These are phyloP conservation scores for Chiropotes sagulatus DNA, from an alignment of 2,797 vertebrate species.

Conservation along the genomic window DNA sequence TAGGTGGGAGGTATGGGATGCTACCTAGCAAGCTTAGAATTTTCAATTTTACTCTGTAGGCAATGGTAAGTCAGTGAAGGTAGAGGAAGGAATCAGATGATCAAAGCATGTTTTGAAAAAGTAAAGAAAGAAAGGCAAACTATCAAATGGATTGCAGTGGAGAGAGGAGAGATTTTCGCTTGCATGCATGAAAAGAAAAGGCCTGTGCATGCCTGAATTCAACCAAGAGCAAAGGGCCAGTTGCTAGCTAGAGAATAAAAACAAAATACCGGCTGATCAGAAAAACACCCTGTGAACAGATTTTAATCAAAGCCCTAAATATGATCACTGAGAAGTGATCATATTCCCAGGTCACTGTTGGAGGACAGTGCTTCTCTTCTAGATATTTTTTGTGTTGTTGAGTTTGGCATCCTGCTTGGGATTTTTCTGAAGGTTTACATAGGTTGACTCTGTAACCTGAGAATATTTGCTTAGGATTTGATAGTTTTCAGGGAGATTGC, in stretches of 20 bases:
- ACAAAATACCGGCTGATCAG: neutral
- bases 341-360: neutral
- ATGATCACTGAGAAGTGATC: neutral
- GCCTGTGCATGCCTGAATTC: neutral
- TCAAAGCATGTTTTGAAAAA: conserved; percentile 51
- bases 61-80: neutral
- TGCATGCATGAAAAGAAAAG: conserved; percentile 27
- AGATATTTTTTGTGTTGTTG: neutral
- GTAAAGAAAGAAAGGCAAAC: neutral
- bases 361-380: neutral
- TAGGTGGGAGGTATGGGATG: neutral
- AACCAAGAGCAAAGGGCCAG: neutral
- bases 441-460: conserved; percentile 18
- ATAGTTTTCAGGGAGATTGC: neutral
- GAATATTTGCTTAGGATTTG: conserved; percentile 14
- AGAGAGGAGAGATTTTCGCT: conserved; percentile 53
- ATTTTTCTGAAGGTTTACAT: neutral
- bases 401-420: neutral
- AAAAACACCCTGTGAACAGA: neutral
- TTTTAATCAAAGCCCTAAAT: conserved; percentile 42
- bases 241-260: conserved; percentile 36
- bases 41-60: conserved; percentile 40
- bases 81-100: neutral
- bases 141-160: neutral
- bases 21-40: neutral